Evolutionary conservation across 2,888 invertebrate genomes (phyloP), one percentile per base, ranked within the genome.

Genomic region (Drosophila differens): DNA sequence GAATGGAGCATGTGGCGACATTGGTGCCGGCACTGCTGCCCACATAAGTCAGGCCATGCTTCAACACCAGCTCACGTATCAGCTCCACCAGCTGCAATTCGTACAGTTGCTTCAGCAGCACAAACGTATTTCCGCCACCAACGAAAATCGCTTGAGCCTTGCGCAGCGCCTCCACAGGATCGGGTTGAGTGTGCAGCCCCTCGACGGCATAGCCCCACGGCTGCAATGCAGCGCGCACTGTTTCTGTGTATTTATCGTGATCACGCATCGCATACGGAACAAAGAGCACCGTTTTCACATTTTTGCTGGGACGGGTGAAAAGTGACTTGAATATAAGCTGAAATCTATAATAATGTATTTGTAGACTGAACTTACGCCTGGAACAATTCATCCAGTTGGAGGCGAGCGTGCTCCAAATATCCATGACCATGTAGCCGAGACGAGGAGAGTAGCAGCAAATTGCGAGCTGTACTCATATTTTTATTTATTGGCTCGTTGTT

Each of bases 21-120:
- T 97, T 97, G 19, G 97, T 96, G 53, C 97, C 97, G 66, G 97
- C 97, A 93, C 97, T 97, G 79, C 96, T 95, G 22, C 97, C 97
- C 72, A 97, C 96, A 85, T 97, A 97, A 4, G 96, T 94, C 39
- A 96, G 90, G 9, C 95, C 95, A 55, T 96, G 95, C 87, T 94
- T 91, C 53, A 96, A 85, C 3, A 97, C 96, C 83, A 94, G 94
- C 51, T 95, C 94, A 60, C 94, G 94, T 76, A 97, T 96, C 3
- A 94, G 85, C 37, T 95, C 94, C 4, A 97, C 93, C 51, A 97
- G 93, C 66, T 96, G 72, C 47, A 95, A 93, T 33, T 96, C 96
- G 91, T 97, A 97, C 9, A 97, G 93, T 0, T 94, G 94, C 91
- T 96, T 96, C 32, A 97, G 92, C 28, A 97, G 94, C 25, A 95